phyloP scores from a whole-genome alignment of 2,888 invertebrate species.

The Drosophila nigricruria region DNA sequence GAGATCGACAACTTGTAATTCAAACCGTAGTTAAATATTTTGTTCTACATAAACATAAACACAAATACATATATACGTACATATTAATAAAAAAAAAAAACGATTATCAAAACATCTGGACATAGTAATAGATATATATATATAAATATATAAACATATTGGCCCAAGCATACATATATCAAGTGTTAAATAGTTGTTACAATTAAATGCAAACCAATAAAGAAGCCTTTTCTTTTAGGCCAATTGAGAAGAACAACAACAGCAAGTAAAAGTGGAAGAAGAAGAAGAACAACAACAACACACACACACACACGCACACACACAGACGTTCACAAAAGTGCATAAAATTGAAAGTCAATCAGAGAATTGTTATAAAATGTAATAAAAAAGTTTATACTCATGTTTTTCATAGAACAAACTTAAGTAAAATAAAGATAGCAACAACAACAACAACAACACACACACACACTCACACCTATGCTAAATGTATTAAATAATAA shows the following conservation, averaged over 20 bases:
- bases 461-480: conserved; percentile 25
- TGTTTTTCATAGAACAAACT: conserved; percentile 65
- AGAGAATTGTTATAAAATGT: conserved; percentile 51
- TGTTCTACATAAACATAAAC: conserved; percentile 31
- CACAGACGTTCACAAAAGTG: conserved; percentile 15
- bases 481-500: conserved; percentile 47
- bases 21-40: conserved; percentile 32
- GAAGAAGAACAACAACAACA: background rate
- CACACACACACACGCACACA: conserved; percentile 23
- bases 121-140: conserved; percentile 30
- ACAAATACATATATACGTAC: conserved; percentile 43
- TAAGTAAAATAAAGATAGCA: conserved; percentile 12
- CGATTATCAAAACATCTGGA: conserved; percentile 51
- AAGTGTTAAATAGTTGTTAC: conserved; percentile 80
- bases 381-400: conserved; percentile 71
- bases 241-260: conserved; percentile 35
- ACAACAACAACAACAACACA: conserved; percentile 8
- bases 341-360: conserved; percentile 34
- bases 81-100: conserved; percentile 42
- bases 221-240: conserved; percentile 17
- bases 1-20: conserved; percentile 11
- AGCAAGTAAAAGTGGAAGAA: conserved; percentile 3
- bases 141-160: conserved; percentile 43
- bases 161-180: conserved; percentile 53
- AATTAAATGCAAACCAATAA: conserved; percentile 27